A percentile compares a stretch with the other conserved stretches of the same genome.
Evolutionary conservation across 2,113 vertebrate genomes (phyloP).

Genomic region (Pagrus major): DNA sequence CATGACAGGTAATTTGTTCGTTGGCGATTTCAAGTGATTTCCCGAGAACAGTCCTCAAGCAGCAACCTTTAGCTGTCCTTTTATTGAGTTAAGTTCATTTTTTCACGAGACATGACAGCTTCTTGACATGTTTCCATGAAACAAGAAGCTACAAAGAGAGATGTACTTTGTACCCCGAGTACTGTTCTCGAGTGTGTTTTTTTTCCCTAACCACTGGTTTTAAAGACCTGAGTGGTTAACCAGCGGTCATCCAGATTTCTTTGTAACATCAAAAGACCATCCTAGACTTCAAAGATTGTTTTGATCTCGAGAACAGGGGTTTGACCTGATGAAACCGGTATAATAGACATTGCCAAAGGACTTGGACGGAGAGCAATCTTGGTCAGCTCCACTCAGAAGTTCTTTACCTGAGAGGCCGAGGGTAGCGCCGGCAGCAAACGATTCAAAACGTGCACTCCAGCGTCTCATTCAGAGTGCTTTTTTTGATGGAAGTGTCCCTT

Average conservation of each 20-base stretch:
- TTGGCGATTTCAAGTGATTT: neutral
- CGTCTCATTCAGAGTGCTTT: conserved; percentile 16
- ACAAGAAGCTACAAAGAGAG: conserved; percentile 14
- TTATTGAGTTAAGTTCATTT: neutral
- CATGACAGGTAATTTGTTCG: neutral
- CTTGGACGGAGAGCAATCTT: conserved; percentile 7
- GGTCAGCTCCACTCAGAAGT: conserved; percentile 18
- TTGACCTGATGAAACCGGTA: conserved; percentile 56
- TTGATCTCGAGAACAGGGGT: conserved; percentile 61
- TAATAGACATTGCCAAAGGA: conserved; percentile 56
- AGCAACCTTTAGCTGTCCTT: conserved; percentile 11
- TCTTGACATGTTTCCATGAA: conserved; percentile 12
- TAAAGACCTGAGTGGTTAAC: conserved; percentile 54
- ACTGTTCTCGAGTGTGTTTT: neutral
- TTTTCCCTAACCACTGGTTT: conserved; percentile 21
- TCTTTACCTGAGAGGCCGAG: conserved; percentile 11
- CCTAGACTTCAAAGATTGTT: conserved; percentile 64
- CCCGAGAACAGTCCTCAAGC: neutral
- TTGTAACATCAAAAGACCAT: conserved; percentile 58
- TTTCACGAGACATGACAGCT: conserved; percentile 3
- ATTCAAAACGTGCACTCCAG: neutral
- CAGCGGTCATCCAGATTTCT: conserved; percentile 33
- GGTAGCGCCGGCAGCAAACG: conserved; percentile 4
- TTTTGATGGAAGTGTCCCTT: neutral
- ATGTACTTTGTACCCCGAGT: conserved; percentile 9